phyloP scores from a whole-genome alignment of 2,888 invertebrate species.

The Heliconius sara region DNA sequence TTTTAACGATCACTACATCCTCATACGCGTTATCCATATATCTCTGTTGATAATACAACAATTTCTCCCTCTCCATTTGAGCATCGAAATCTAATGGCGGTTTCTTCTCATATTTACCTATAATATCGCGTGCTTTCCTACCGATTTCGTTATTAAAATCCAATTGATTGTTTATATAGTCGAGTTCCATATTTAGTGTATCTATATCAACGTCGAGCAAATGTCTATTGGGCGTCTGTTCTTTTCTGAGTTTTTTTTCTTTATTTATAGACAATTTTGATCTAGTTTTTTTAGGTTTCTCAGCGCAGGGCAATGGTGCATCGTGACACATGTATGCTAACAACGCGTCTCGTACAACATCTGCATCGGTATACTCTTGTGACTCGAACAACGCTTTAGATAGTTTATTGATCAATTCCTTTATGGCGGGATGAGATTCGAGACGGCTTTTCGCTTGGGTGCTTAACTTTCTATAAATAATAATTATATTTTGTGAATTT shows the following conservation, averaged over 20 bases:
- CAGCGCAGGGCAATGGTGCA: conserved; percentile 89
- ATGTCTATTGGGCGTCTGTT: conserved; percentile 57
- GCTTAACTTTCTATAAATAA: conserved; percentile 79
- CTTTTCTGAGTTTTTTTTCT: conserved; percentile 55
- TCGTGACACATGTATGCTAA: conserved; percentile 94
- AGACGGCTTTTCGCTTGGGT: conserved; percentile 86
- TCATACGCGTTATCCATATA: conserved; percentile 78
- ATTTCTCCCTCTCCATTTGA: conserved; percentile 80
- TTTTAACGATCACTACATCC: conserved; percentile 79
- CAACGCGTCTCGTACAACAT: conserved; percentile 90
- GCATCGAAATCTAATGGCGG: conserved; percentile 77
- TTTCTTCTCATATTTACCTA: conserved; percentile 74
- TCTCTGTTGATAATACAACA: conserved; percentile 76
- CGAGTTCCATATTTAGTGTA: conserved; percentile 73
- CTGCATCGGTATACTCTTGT: conserved; percentile 87
- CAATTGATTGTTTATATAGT: conserved; percentile 75
- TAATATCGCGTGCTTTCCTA: conserved; percentile 75
- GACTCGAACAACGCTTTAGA: conserved; percentile 87
- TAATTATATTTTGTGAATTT: too few relatives aligned
- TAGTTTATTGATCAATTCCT: conserved; percentile 87
- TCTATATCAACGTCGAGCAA: conserved; percentile 74
- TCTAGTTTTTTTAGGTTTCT: conserved; percentile 61
- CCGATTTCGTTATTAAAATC: conserved; percentile 78
- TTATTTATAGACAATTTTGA: conserved; percentile 56
- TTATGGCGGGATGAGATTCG: conserved; percentile 89